Percentiles rank a stretch among this genome's conserved stretches.
Evolutionary conservation across 35 echinoderm and acorn worm genomes (phyloP).

Genomic region (Holothuria glaberrima): DNA sequence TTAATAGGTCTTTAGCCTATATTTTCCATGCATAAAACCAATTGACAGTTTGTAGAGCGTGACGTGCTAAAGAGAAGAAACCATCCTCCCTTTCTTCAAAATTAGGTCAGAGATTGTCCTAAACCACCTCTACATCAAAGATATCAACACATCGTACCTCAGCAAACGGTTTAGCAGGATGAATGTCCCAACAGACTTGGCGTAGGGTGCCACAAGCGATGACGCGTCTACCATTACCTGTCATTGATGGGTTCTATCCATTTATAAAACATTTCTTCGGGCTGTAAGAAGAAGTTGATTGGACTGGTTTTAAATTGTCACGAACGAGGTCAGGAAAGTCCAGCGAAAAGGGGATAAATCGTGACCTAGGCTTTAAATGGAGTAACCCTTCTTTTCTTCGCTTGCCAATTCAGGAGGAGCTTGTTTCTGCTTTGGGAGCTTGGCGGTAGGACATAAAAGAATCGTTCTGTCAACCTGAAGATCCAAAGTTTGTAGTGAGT

Average conservation of each 20-base stretch:
- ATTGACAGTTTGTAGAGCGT: too few species aligned
- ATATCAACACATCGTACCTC: too few species aligned
- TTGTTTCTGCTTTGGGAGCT: constrained; percentile 10
- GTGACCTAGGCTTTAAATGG: constrained; percentile 31
- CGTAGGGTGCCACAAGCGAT: not conserved
- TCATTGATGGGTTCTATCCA: not conserved
- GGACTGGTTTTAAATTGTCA: constrained; percentile 24
- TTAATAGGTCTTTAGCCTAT: too few species aligned
- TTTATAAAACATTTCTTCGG: constrained; percentile 5
- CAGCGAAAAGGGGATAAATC: constrained; percentile 20
- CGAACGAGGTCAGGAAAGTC: constrained; percentile 35
- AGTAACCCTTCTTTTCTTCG: constrained; percentile 8
- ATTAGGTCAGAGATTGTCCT: constrained; percentile 27
- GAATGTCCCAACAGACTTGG: not conserved
- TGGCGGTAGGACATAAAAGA: constrained; percentile 29
- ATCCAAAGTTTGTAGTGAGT: not conserved
- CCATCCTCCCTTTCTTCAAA: not conserved
- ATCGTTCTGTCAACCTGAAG: not conserved
- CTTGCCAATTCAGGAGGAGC: not conserved
- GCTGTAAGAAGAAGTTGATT: constrained; percentile 23
- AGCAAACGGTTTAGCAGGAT: too few species aligned
- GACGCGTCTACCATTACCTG: constrained; percentile 32
- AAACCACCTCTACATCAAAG: not conserved
- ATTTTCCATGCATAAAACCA: too few species aligned
- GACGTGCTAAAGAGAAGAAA: too few species aligned